Percentiles rank a stretch among this genome's conserved stretches.
Evolutionary conservation across 2,113 vertebrate species (phyloP).

Genomic region (Gallinago media): DNA sequence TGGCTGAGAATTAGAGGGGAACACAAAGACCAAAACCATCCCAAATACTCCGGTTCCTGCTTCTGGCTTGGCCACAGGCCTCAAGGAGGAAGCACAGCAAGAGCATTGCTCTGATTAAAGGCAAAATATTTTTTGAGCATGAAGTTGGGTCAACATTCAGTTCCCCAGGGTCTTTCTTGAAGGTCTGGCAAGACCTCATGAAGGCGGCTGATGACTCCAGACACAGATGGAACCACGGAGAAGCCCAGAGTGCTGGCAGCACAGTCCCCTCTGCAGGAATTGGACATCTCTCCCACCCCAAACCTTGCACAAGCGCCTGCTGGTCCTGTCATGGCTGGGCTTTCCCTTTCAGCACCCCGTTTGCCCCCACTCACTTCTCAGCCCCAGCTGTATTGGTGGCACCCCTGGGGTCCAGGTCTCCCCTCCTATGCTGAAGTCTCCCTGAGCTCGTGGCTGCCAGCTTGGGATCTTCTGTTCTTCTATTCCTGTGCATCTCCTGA

Average conservation of each 20-base stretch:
- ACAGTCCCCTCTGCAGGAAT: not conserved
- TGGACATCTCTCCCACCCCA: not conserved
- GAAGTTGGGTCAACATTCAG: not conserved
- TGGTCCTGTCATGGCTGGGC: fast-evolving
- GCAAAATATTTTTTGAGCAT: not conserved
- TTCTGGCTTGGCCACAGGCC: not conserved
- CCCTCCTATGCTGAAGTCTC: fast-evolving
- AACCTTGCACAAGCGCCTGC: fast-evolving
- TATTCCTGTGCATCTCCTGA: not conserved
- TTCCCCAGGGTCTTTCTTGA: fast-evolving
- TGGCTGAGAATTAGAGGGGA: not conserved
- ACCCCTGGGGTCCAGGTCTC: not conserved
- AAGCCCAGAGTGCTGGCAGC: not conserved
- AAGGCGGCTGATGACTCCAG: not conserved
- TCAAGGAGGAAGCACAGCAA: not conserved
- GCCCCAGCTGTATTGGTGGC: too few species aligned
- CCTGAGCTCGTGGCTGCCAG: not conserved
- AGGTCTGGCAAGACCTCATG: fast-evolving
- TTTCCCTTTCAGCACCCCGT: fast-evolving
- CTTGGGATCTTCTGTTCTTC: not conserved
- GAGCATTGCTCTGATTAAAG: not conserved
- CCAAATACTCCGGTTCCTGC: not conserved
- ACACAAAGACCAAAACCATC: not conserved
- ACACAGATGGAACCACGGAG: fast-evolving
- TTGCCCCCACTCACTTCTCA: not conserved